A percentile compares a stretch with the other conserved stretches of the same genome.
These are phyloP conservation scores for Formica aserva DNA, from an alignment of 2,888 invertebrate genomes.

Conservation along the genomic window DNA sequence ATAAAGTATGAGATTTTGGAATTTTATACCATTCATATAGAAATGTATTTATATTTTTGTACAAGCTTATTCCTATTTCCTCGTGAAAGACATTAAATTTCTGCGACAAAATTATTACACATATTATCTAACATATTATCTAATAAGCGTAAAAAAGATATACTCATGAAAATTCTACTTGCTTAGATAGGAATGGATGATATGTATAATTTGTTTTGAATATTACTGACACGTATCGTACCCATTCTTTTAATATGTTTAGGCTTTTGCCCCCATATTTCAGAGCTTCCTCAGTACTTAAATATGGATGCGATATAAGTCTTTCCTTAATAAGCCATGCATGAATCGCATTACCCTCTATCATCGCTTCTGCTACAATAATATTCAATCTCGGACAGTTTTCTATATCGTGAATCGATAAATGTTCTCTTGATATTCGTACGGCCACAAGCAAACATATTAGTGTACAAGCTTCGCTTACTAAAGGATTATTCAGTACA, in stretches of 20 bases:
- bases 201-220: constrained; percentile 1
- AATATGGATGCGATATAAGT: constrained; percentile 81
- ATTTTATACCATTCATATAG: constrained; percentile 85
- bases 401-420: constrained; percentile 74
- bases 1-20: constrained; percentile 84
- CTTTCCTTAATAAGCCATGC: constrained; percentile 79
- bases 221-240: constrained; percentile 60
- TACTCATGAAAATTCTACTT: constrained; percentile 8
- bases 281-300: constrained; percentile 84
- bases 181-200: not conserved
- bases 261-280: constrained; percentile 81
- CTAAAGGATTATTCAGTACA: constrained; percentile 73
- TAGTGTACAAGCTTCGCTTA: constrained; percentile 89
- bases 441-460: constrained; percentile 88
- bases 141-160: not conserved
- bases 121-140: constrained; percentile 27
- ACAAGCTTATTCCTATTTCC: constrained; percentile 84
- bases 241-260: constrained; percentile 83
- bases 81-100: constrained; percentile 86
- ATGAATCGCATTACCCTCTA: constrained; percentile 88
- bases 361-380: constrained; percentile 87
- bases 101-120: constrained; percentile 76
- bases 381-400: constrained; percentile 84
- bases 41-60: constrained; percentile 84
- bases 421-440: constrained; percentile 74